Conservation (phyloP, 2,888 invertebrate genomes). For the Druceiella hillmani region DNA sequence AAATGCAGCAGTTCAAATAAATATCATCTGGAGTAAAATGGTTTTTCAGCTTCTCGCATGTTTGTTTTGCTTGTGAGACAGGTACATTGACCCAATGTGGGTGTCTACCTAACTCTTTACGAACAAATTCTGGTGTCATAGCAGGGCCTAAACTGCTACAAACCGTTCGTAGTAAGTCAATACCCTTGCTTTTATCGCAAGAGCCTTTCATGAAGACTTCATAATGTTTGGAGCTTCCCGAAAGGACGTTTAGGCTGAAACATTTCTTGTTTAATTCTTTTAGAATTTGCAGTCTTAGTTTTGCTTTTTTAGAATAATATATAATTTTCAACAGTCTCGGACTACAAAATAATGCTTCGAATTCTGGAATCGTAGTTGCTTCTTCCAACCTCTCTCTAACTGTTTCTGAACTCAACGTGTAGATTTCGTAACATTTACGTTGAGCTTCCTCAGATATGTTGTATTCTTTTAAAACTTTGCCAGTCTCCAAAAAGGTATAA, state of each 20-base stretch:
- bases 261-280: conserved; percentile 41
- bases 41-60: conserved; percentile 33
- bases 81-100: conserved; percentile 47
- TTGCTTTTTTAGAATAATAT: conserved; percentile 38
- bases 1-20: conserved; percentile 39
- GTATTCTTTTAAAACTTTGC: conserved; percentile 36
- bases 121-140: conserved; percentile 30
- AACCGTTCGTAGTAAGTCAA: conserved; percentile 37
- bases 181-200: conserved; percentile 42
- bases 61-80: conserved; percentile 38
- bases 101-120: conserved; percentile 35
- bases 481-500: conserved; percentile 33
- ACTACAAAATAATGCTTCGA: conserved; percentile 36
- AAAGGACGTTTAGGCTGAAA: conserved; percentile 41
- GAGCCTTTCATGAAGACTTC: conserved; percentile 41
- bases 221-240: conserved; percentile 38
- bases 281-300: conserved; percentile 33
- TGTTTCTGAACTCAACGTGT: conserved; percentile 37
- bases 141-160: conserved; percentile 30
- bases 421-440: conserved; percentile 42
- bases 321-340: conserved; percentile 46
- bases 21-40: conserved; percentile 36
- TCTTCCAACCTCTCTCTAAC: conserved; percentile 36
- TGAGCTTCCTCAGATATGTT: conserved; percentile 40
- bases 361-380: conserved; percentile 39